Evolutionary conservation across 2,113 vertebrate species (phyloP).

Genomic region (Pongo pygmaeus): DNA sequence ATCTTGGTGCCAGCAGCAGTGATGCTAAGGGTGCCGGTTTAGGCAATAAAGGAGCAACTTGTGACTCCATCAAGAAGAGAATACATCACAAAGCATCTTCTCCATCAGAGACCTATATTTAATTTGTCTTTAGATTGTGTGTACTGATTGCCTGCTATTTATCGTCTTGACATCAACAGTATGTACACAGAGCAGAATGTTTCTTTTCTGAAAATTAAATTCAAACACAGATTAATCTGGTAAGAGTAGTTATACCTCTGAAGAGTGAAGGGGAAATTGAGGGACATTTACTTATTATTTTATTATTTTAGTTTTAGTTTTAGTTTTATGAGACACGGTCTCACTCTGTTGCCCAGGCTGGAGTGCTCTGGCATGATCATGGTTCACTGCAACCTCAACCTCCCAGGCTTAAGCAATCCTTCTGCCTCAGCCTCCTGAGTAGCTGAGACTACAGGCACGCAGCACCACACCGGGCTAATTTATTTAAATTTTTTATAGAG

Average conservation of each 20-base stretch:
- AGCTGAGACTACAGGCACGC: no score
- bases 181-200: neutral
- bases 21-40: neutral
- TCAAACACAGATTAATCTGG: neutral
- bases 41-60: slow-evolving; percentile 17
- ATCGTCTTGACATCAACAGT: neutral
- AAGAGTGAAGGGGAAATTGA: neutral
- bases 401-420: no score
- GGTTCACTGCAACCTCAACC: no score
- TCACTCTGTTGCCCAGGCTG: no score
- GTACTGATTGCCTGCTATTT: neutral
- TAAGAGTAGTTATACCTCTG: neutral
- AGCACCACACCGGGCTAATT: no score
- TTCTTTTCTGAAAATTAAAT: neutral
- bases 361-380: no score
- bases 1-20: neutral
- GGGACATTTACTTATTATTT: neutral
- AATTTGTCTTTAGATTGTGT: neutral
- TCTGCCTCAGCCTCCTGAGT: no score
- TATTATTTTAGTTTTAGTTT: no score
- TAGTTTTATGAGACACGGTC: no score
- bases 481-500: no score
- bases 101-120: neutral
- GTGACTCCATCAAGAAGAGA: neutral
- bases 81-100: neutral